Percentiles rank a stretch among this genome's conserved stretches.
Evolutionary conservation across 2,888 invertebrate species (phyloP).

Genomic region (Lepetodrilus schrolli): DNA sequence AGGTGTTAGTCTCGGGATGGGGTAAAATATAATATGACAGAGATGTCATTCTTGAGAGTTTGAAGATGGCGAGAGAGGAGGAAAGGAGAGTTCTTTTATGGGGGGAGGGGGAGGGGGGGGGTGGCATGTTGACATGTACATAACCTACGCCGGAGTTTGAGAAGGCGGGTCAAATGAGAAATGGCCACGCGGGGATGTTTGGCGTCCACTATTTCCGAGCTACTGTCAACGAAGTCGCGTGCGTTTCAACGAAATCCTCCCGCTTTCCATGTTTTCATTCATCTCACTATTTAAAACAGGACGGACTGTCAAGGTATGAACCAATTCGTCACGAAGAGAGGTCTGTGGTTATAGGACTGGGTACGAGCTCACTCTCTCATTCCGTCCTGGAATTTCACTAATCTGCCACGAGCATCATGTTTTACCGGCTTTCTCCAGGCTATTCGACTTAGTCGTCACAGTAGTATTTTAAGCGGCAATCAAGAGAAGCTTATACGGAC

Average conservation of each 20-base stretch:
- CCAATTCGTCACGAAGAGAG: not conserved
- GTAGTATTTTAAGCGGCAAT: constrained; percentile 5
- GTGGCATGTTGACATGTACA: too few species aligned
- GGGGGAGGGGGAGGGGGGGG: too few species aligned
- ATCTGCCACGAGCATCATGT: not conserved
- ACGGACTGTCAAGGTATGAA: not conserved
- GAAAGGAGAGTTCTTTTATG: too few species aligned
- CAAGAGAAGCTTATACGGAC: not conserved
- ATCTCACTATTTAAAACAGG: not conserved
- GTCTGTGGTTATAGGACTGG: not conserved
- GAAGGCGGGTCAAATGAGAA: not conserved
- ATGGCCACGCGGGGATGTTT: constrained; percentile 2
- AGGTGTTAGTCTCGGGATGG: too few species aligned
- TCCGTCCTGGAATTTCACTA: not conserved
- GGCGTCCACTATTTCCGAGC: constrained; percentile 9
- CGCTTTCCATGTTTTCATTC: not conserved
- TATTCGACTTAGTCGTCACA: not conserved
- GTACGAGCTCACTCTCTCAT: not conserved
- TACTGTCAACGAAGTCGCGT: constrained; percentile 3
- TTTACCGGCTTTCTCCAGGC: not conserved
- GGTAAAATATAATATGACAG: too few species aligned
- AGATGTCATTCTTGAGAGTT: too few species aligned
- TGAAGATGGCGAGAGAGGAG: too few species aligned
- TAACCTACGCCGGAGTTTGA: too few species aligned
- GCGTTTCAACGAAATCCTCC: not conserved